Conservation (phyloP, 1,140 invertebrate species). For the Drosophila equinoxialis region DNA sequence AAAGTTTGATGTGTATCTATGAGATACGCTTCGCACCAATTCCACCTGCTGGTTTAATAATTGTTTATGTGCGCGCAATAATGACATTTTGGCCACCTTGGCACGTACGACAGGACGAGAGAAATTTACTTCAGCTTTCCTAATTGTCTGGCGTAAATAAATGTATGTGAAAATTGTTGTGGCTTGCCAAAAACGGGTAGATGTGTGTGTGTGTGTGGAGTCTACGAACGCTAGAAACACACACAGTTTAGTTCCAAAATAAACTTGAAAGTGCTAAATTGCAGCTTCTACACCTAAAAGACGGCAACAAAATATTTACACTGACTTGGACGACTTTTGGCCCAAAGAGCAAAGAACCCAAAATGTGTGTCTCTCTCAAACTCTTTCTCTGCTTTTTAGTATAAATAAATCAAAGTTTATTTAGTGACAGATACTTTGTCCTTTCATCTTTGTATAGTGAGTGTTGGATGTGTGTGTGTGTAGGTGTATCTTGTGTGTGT, state of each 20-base stretch:
- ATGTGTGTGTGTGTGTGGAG: not conserved
- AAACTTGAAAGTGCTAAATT: constrained; percentile 43
- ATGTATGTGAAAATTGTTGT: constrained; percentile 38
- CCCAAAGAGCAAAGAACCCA: constrained; percentile 58
- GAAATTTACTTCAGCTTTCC: constrained; percentile 19
- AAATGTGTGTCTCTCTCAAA: not conserved
- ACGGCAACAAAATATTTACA: constrained; percentile 47
- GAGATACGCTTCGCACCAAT: not conserved
- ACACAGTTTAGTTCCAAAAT: constrained; percentile 35
- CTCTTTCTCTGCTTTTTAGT: constrained; percentile 16
- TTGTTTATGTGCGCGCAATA: constrained; percentile 21
- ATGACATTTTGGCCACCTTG: constrained; percentile 35
- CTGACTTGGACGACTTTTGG: constrained; percentile 52
- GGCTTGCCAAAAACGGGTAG: constrained; percentile 19
- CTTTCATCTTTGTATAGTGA: not conserved
- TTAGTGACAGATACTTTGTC: constrained; percentile 66
- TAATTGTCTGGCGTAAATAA: constrained; percentile 58
- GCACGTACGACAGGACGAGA: constrained; percentile 32
- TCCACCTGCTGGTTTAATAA: constrained; percentile 9
- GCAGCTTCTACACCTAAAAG: constrained; percentile 26
- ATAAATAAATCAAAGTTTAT: constrained; percentile 78
- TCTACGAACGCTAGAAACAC: not conserved
- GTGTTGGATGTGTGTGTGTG: not conserved
- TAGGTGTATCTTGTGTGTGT: constrained; percentile 17
- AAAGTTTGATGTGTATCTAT: constrained; percentile 6